A percentile compares a stretch with the other conserved stretches of the same genome.
Conservation (phyloP, 2,888 invertebrate species). For the Scaptomyza cyrtandrae region DNA sequence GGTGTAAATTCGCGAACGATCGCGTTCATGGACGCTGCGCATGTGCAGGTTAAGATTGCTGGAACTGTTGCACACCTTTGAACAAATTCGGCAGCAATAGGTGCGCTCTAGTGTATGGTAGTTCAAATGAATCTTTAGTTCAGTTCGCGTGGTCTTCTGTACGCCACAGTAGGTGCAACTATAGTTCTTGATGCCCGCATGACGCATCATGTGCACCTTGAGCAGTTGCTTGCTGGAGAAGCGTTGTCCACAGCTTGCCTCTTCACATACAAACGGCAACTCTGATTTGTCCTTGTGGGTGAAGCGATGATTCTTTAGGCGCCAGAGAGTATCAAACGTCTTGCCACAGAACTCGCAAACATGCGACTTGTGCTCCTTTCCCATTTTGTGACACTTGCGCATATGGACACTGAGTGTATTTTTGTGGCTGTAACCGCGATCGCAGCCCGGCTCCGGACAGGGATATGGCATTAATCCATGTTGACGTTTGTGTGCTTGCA, state of each 20-base stretch:
- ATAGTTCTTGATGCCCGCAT: slow-evolving; percentile 82
- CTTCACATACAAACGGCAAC: slow-evolving; percentile 75
- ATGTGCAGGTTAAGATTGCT: slow-evolving; percentile 80
- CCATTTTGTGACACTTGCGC: slow-evolving; percentile 55
- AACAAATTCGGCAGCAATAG: slow-evolving; percentile 78
- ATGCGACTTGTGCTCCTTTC: slow-evolving; percentile 56
- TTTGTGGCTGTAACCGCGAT: slow-evolving; percentile 50
- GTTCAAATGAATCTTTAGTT: slow-evolving; percentile 81
- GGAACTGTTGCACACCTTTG: slow-evolving; percentile 79
- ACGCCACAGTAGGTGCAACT: slow-evolving; percentile 81
- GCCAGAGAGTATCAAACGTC: slow-evolving; percentile 53
- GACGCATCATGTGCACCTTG: slow-evolving; percentile 81
- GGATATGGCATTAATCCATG: slow-evolving; percentile 51
- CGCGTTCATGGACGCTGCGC: slow-evolving; percentile 79
- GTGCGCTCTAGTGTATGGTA: slow-evolving; percentile 81
- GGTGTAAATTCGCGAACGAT: slow-evolving; percentile 70
- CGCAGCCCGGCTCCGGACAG: slow-evolving; percentile 45
- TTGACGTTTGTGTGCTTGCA: slow-evolving; percentile 47
- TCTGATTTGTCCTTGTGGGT: slow-evolving; percentile 76
- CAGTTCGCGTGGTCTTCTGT: slow-evolving; percentile 81
- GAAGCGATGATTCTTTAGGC: slow-evolving; percentile 75
- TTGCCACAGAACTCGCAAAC: slow-evolving; percentile 53
- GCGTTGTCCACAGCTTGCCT: slow-evolving; percentile 62
- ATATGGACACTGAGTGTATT: slow-evolving; percentile 51
- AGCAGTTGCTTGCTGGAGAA: slow-evolving; percentile 78